A percentile compares a stretch with the other conserved stretches of the same genome.
phyloP scores from a whole-genome alignment of 2,888 invertebrate species.

The Sarcophaga caerulescens region DNA sequence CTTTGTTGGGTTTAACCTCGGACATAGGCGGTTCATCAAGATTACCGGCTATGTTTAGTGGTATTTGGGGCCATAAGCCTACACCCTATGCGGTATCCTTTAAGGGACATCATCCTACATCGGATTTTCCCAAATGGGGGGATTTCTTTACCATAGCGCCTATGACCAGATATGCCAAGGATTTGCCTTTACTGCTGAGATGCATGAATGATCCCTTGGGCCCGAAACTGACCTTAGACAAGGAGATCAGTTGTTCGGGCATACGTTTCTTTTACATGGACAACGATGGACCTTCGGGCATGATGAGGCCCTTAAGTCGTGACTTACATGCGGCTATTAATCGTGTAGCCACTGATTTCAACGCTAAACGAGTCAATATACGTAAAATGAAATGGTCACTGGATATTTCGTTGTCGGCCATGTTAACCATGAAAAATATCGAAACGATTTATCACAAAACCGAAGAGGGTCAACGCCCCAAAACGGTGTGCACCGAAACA shows the following conservation, averaged over 20 bases:
- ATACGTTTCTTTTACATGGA: slow-evolving; percentile 91
- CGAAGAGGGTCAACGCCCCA: slow-evolving; percentile 84
- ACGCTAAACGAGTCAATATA: slow-evolving; percentile 83
- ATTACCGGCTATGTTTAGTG: slow-evolving; percentile 94
- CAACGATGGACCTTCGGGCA: slow-evolving; percentile 86
- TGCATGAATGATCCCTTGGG: slow-evolving; percentile 84
- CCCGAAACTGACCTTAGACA: slow-evolving; percentile 81
- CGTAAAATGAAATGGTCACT: slow-evolving; percentile 85
- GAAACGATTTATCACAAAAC: slow-evolving; percentile 85
- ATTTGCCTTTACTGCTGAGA: slow-evolving; percentile 89
- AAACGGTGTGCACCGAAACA: slow-evolving; percentile 85
- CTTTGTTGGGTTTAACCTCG: slow-evolving; percentile 91
- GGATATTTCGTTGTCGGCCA: slow-evolving; percentile 84
- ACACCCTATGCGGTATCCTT: slow-evolving; percentile 86
- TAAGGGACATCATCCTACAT: slow-evolving; percentile 87
- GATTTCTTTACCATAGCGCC: slow-evolving; percentile 92
- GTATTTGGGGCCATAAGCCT: slow-evolving; percentile 96
- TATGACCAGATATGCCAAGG: slow-evolving; percentile 92
- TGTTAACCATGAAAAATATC: slow-evolving; percentile 85
- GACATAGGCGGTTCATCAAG: slow-evolving; percentile 95
- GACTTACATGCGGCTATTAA: slow-evolving; percentile 80
- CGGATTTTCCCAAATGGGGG: slow-evolving; percentile 84
- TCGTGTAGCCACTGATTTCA: slow-evolving; percentile 80
- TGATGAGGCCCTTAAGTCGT: slow-evolving; percentile 82
- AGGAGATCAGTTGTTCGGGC: slow-evolving; percentile 82